Evolutionary conservation across 2,888 invertebrate species (phyloP).

Genomic region (Eristalis tenax): DNA sequence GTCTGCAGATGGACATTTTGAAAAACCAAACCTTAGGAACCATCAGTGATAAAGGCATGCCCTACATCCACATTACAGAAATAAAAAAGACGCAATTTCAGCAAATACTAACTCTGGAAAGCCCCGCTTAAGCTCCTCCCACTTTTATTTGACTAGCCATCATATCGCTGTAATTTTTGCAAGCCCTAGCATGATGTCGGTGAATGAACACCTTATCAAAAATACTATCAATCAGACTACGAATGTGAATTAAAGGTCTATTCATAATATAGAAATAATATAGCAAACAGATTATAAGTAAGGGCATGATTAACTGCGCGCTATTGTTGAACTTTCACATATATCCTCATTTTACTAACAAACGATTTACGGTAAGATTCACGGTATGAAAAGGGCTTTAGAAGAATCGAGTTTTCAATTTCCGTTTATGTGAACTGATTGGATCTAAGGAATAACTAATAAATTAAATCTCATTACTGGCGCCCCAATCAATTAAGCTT

Average conservation of each 20-base stretch:
- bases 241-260: background rate
- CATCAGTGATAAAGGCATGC: background rate
- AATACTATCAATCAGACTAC: background rate
- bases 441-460: no score
- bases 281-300: no score
- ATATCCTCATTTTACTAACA: no score
- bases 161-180: background rate
- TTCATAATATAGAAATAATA: background rate
- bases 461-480: no score
- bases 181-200: background rate
- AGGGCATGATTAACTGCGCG: no score
- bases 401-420: no score
- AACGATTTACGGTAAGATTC: no score
- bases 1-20: no score
- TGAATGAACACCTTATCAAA: background rate
- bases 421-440: no score
- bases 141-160: background rate
- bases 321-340: no score
- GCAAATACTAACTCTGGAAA: background rate
- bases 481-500: no score
- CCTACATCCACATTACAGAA: background rate
- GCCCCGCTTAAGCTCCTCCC: background rate
- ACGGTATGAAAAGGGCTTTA: no score
- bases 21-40: background rate
- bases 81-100: background rate